Evolutionary conservation across 30 jellyfish, hydroid and myxozoan species (phyloP), one percentile per base, ranked within the genome.

Genomic region (Hydractinia echinata): DNA sequence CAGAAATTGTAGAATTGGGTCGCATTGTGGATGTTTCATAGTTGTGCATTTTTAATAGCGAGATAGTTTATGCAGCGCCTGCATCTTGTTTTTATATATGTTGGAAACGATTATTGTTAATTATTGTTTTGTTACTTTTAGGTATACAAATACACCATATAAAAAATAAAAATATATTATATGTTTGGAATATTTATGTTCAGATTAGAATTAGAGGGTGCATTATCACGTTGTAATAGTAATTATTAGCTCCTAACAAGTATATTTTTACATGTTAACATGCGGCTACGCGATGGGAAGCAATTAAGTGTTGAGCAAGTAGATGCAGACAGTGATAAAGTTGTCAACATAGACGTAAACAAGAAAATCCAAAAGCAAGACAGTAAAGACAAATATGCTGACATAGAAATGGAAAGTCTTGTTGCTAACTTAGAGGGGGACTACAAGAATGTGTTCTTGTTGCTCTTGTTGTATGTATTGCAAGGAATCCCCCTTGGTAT

Each of bases 401-500:
- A 30, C 49, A 5, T 49, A 3, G 79, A 68, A 30, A 68, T 14
- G 13, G 79, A 76, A 55, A 14, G 54, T 13, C 10, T 13, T 8
- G 49, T 48, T 51, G 84, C 84, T 6, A 76, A 76, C 77, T 83
- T 85, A 51, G 89, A 78, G 4, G 95, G 95, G 48, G 99, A 93
- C 80, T 78, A 66, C 79, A 39, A 62, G 13, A 94, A 82, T 66
- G 88, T 94, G 54, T 51, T 82, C 53, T 48, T 95, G 62, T 87
- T 95, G 76, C 81, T 85, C 3, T 83, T 95, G 55, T 81, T 95
- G 30, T 95, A 95, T 64, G 76, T 87, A 9, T 82, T 95, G 52
- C 99, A 95, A 95, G 99, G 99, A 16, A 85, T 95, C 44, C 99
- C 99, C 1, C 86, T 95, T 6, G 99, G 99, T 4, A 67, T 95